phyloP scores from a whole-genome alignment of 2,888 invertebrate species.

The Pollenia amentaria region DNA sequence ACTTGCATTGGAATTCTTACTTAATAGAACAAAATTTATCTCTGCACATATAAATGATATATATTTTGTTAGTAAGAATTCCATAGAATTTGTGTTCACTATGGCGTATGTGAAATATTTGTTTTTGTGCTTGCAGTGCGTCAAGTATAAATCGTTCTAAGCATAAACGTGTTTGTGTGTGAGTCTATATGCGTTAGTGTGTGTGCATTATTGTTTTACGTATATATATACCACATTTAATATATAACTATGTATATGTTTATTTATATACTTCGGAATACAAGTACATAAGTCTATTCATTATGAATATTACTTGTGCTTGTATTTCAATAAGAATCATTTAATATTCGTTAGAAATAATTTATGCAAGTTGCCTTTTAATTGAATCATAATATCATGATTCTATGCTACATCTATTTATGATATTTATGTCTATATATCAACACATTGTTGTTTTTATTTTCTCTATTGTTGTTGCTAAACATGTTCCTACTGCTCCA shows the following conservation, averaged over 20 bases:
- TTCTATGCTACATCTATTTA: conserved; percentile 40
- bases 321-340: conserved; percentile 64
- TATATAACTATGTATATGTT: not conserved
- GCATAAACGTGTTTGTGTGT: not conserved
- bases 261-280: not conserved
- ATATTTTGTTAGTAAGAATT: conserved; percentile 18
- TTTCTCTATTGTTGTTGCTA: conserved; percentile 4
- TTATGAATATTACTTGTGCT: conserved; percentile 49
- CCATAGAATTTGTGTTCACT: conserved; percentile 24
- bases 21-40: not conserved
- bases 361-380: conserved; percentile 71
- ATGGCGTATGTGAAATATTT: conserved; percentile 52
- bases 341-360: conserved; percentile 65
- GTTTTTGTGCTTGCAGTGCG: conserved; percentile 1
- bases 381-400: conserved; percentile 70
- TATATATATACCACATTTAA: not conserved
- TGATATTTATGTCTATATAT: conserved; percentile 8
- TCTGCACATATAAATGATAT: not conserved
- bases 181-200: conserved; percentile 18
- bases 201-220: conserved; percentile 1
- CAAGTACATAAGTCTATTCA: conserved; percentile 20
- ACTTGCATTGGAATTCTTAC: not conserved
- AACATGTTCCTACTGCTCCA: conserved; percentile 30
- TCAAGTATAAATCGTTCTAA: conserved; percentile 43
- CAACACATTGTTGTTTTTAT: not conserved